Evolutionary conservation across 2,888 invertebrate genomes (phyloP).

Genomic region (Alloplasta piceator): DNA sequence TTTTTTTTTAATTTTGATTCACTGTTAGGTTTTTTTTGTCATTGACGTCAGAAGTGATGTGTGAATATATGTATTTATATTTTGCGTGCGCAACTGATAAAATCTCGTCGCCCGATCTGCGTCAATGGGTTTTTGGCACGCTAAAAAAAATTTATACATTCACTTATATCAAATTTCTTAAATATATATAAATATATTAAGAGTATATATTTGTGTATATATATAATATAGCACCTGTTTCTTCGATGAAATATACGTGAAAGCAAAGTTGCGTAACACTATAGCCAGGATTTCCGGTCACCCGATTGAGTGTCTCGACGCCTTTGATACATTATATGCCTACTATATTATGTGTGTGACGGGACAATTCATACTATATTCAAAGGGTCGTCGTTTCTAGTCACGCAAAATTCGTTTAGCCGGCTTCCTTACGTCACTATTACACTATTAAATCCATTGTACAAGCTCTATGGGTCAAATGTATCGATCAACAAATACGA

Average conservation of each 20-base stretch:
- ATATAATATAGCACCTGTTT: constrained; percentile 34
- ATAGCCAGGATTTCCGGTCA: constrained; percentile 63
- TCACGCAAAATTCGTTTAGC: constrained; percentile 46
- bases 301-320: constrained; percentile 42
- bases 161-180: constrained; percentile 11
- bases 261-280: constrained; percentile 56
- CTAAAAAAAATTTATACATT: neutral
- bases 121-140: constrained; percentile 39
- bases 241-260: constrained; percentile 28
- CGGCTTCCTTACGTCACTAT: constrained; percentile 46
- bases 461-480: constrained; percentile 53
- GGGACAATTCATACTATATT: constrained; percentile 55
- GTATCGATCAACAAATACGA: constrained; percentile 10
- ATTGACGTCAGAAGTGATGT: constrained; percentile 3
- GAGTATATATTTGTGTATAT: neutral
- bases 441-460: constrained; percentile 16
- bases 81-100: constrained; percentile 9
- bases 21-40: neutral
- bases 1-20: neutral
- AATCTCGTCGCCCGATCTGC: constrained; percentile 15
- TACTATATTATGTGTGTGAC: constrained; percentile 1
- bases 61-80: neutral
- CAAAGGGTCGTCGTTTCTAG: constrained; percentile 46
- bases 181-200: neutral
- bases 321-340: neutral